These are phyloP conservation scores for Kryphioiulus occultus DNA, from an alignment of 2,888 invertebrate species.

Conservation along the genomic window DNA sequence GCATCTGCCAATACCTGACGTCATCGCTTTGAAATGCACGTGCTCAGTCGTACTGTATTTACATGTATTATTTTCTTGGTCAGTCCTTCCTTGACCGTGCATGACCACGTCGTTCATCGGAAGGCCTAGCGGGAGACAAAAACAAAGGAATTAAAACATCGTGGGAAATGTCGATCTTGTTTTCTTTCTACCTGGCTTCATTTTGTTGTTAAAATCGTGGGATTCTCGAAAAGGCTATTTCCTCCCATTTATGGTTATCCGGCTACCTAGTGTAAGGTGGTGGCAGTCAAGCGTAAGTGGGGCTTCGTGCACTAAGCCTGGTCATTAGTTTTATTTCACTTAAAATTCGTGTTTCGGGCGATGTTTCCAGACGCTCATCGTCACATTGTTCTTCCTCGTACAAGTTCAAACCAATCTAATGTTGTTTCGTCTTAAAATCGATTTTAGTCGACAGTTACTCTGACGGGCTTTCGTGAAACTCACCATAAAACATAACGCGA, in stretches of 20 bases:
- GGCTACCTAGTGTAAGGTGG: neutral
- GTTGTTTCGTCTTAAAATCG: too few relatives aligned
- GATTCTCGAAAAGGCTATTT: conserved; percentile 25
- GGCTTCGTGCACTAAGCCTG: neutral
- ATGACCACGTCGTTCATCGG: neutral
- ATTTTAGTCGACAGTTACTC: too few relatives aligned
- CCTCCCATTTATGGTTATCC: conserved; percentile 18
- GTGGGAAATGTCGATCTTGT: conserved; percentile 26
- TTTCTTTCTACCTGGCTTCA: conserved; percentile 14
- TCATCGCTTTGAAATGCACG: neutral
- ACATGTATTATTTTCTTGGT: neutral
- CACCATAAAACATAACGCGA: neutral
- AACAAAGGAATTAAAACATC: neutral
- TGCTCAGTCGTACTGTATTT: neutral
- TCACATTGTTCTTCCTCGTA: neutral
- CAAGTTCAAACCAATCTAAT: too few relatives aligned
- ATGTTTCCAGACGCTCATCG: neutral
- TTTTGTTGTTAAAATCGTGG: conserved; percentile 35
- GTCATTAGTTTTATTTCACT: conserved; percentile 30
- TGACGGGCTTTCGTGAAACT: neutral
- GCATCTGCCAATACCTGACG: too few relatives aligned
- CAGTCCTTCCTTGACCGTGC: conserved; percentile 29
- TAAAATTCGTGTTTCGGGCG: conserved; percentile 18
- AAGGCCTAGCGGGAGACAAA: conserved; percentile 33
- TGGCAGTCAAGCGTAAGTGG: neutral